Evolutionary conservation across 2,888 invertebrate genomes (phyloP).

Genomic region (Tenthredo scrophulariae): DNA sequence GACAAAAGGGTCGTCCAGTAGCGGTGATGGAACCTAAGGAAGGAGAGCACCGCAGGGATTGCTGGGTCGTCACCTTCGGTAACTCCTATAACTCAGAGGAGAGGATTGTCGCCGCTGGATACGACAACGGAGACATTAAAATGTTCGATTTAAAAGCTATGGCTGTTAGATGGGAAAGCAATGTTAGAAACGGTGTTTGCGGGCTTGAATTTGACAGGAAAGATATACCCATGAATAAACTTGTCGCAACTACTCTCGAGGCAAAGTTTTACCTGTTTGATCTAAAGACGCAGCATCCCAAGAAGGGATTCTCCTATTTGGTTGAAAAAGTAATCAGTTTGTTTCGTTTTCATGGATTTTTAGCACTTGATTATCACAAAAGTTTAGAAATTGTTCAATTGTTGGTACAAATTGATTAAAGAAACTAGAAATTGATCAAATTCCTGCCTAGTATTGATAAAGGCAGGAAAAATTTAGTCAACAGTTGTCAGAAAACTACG

Average conservation of each 20-base stretch:
- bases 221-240: conserved; percentile 97
- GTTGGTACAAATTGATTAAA: conserved; percentile 74
- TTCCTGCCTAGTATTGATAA: no score
- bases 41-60: conserved; percentile 88
- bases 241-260: conserved; percentile 94
- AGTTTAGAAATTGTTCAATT: conserved; percentile 64
- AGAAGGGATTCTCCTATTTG: conserved; percentile 89
- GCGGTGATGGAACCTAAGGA: conserved; percentile 91
- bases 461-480: neutral
- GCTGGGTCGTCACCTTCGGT: conserved; percentile 96
- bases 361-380: no score
- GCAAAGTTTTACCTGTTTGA: conserved; percentile 95
- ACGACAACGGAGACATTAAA: conserved; percentile 97
- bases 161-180: conserved; percentile 93
- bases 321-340: conserved; percentile 79
- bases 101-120: conserved; percentile 93
- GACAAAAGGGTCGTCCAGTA: conserved; percentile 93
- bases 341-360: no score
- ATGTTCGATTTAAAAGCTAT: conserved; percentile 94
- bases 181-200: conserved; percentile 95
- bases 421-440: no score
- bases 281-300: conserved; percentile 91
- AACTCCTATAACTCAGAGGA: conserved; percentile 94
- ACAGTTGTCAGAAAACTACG: neutral
- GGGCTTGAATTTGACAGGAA: conserved; percentile 94